Evolutionary conservation across 2,888 invertebrate genomes (phyloP).

Genomic region (Caenorhabditis macrosperma): DNA sequence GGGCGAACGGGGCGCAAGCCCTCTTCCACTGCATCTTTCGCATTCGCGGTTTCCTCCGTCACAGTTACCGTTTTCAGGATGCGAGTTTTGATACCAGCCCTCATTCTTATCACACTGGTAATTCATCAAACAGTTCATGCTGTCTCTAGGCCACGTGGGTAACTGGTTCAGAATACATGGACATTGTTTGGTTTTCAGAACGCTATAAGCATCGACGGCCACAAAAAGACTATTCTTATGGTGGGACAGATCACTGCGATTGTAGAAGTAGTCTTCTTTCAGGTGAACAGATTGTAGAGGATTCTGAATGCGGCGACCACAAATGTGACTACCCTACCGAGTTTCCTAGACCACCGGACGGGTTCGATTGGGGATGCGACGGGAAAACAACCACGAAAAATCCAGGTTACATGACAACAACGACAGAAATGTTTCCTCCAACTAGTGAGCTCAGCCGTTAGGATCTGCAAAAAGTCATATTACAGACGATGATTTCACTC

Average conservation of each 20-base stretch:
- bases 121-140: slow-evolving; percentile 44
- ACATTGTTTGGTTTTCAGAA: slow-evolving; percentile 4
- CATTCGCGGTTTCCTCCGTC: background rate
- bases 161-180: background rate
- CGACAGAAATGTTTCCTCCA: slow-evolving; percentile 6
- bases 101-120: slow-evolving; percentile 49
- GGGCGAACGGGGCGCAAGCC: background rate
- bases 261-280: background rate
- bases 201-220: slow-evolving; percentile 12
- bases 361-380: slow-evolving; percentile 5
- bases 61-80: slow-evolving; percentile 32
- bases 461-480: background rate
- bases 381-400: slow-evolving; percentile 1
- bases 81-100: slow-evolving; percentile 22
- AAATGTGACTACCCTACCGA: slow-evolving; percentile 32
- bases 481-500: background rate
- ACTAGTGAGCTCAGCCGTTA: slow-evolving; percentile 1
- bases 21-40: background rate
- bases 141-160: slow-evolving; percentile 14
- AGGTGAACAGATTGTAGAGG: background rate
- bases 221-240: slow-evolving; percentile 1
- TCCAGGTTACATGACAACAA: background rate
- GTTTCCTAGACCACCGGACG: slow-evolving; percentile 22
- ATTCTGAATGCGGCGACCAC: slow-evolving; percentile 15
- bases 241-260: background rate